Base-by-base conservation (phyloP, 2,113 vertebrate genomes). In the Labeo rohita region DNA sequence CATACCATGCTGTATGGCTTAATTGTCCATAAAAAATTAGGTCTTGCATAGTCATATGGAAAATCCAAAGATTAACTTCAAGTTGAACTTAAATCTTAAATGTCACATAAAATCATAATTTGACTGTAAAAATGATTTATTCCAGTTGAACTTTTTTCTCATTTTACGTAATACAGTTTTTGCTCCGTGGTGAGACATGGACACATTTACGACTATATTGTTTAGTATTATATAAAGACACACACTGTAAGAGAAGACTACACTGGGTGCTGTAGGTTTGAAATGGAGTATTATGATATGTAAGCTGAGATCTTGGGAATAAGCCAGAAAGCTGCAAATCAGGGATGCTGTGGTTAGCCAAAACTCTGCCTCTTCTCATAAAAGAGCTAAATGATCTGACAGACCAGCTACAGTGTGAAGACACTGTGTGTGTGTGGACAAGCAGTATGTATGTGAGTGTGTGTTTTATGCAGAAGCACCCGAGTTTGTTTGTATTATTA, bases 301-400 rank as follows among this genome's bases (percentile, higher is more conserved):
- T 28, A 65, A 18, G 6, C 43, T 63, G 78, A 50, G 15, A 52
- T 77, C 18, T 68, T 68, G 16, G 16, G 8, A 78, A 16, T 12
- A 1, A 68, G 8, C 47, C 23, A 70, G 23, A 68, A 70, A 52
- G 8, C 75, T 49, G 8, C n/a, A 52, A 49, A 76, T 52, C 73
- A 52, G 0, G 18, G 76, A 78, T 78, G 9, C 56, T 45, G 56
- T 80, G 56, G 10, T 49, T 49, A 79, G 21, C 78, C 78, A 82
- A 36, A 82, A 82, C 47, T 68, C 45, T 79, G 52, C 52, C 76
- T 47, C 79, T 79, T 43, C 54, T 80, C 79, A 63, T 81, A 52
- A 86, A 82, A 70, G 8, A 47, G 61, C 59, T 49, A 66, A 61
- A 65, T 65, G 43, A 73, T 86, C 66, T 23, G 43, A 81, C 78